Conservation (phyloP, 2,888 invertebrate genomes). For the Tridacna crocea region DNA sequence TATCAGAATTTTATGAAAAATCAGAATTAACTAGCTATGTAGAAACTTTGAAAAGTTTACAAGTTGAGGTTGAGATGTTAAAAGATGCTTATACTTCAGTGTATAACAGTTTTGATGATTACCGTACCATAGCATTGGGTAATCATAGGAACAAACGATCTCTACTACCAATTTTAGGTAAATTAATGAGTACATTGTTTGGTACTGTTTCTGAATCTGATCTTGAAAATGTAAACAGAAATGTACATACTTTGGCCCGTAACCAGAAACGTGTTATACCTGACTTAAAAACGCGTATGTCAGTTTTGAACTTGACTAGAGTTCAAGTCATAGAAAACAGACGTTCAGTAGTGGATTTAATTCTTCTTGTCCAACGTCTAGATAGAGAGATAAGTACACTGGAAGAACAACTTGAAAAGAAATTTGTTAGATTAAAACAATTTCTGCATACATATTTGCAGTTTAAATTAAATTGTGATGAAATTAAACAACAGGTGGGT, state of each 20-base stretch:
- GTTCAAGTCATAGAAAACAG: constrained; percentile 34
- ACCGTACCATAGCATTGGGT: not conserved
- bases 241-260: constrained; percentile 20
- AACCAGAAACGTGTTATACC: constrained; percentile 42
- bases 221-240: constrained; percentile 25
- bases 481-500: constrained; percentile 33
- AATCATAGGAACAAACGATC: constrained; percentile 23
- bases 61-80: constrained; percentile 21
- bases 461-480: constrained; percentile 23
- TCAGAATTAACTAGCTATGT: constrained; percentile 1
- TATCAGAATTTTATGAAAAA: constrained; percentile 3
- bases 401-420: not conserved
- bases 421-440: constrained; percentile 13
- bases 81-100: constrained; percentile 4
- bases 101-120: constrained; percentile 31
- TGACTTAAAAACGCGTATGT: constrained; percentile 28
- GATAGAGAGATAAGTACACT: not conserved
- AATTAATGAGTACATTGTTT: constrained; percentile 24
- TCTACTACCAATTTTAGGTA: constrained; percentile 36
- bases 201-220: constrained; percentile 32
- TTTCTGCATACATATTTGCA: constrained; percentile 32
- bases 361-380: constrained; percentile 10
- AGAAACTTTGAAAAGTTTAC: constrained; percentile 26
- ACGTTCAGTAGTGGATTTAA: constrained; percentile 19
- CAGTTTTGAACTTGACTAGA: constrained; percentile 32